Conservation (phyloP, 1,140 invertebrate genomes). For the Cheumatopsyche charites region DNA sequence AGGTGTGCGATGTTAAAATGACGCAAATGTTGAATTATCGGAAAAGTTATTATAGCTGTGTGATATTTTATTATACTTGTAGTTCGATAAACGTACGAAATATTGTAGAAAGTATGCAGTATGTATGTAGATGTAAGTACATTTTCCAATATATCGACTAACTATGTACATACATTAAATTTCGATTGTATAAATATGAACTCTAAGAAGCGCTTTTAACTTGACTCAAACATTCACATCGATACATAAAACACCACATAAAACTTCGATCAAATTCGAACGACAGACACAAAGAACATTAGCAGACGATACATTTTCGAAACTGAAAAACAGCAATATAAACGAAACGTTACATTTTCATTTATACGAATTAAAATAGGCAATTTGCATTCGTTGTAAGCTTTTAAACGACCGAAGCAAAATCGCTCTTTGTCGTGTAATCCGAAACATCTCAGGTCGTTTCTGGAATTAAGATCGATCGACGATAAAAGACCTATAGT, state of each 20-base stretch:
- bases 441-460: conserved; percentile 25
- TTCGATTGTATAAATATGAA: too few relatives aligned
- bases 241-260: neutral
- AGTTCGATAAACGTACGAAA: too few relatives aligned
- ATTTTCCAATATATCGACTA: too few relatives aligned
- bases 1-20: too few relatives aligned
- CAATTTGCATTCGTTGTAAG: conserved; percentile 12
- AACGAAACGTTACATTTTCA: neutral
- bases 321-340: neutral
- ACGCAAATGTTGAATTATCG: too few relatives aligned
- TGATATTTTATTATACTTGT: too few relatives aligned
- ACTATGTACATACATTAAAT: too few relatives aligned
- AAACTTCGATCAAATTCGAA: neutral
- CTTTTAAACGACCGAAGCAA: neutral
- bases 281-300: neutral
- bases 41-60: too few relatives aligned
- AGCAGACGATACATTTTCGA: neutral
- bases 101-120: too few relatives aligned
- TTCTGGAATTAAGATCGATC: conserved; percentile 24
- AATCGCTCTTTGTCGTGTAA: neutral
- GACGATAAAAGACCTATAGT: neutral
- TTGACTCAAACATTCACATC: too few relatives aligned
- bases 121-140: too few relatives aligned
- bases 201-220: too few relatives aligned
- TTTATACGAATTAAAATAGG: neutral